Evolutionary conservation across 1,140 invertebrate genomes (phyloP), one percentile per base, ranked within the genome.

Genomic region (Ericerus pela): DNA sequence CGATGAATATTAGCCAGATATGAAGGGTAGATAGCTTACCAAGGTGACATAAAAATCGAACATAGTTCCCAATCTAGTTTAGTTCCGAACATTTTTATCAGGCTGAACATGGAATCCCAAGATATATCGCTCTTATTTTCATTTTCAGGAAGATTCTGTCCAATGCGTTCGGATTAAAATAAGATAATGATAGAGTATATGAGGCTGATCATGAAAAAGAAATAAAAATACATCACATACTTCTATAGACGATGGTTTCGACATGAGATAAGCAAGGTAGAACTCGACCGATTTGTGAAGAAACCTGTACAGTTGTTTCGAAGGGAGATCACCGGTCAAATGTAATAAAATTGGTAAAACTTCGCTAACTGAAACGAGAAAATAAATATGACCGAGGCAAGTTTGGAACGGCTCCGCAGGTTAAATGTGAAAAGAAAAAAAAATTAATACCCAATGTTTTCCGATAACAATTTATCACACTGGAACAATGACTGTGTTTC

Each of bases 31-130:
- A 41, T 8, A 41, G 20, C 41, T 22, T 47, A 47, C 41, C 41
- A 47, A 3, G 41, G 41, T 10, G 22, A 47, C 4, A 24, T 43
- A 53, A 73, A 76, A 29, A 77, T 62, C 30, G 64, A 67, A 57
- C 71, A 71, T n/a, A 77, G 64, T 59, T 88, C 85, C 88, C 88
- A 90, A n/a, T 77, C 77, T 31, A 89, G 69, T 65, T 88, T 82
- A 60, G 76, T 75, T 1, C 84, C 85, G 47, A 84, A 78, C 51
- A 84, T 68, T 67, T 83, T 79, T 2, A 89, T 69, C 18, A 88
- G 77, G 59, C 78, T 75, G 66, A 85, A 88, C 14, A 91, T 72
- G 60, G 79, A 80, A 51, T 80, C 77, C 86, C 86, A 90, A n/a
- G 82, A 79, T 62, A 85, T 78, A 54, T 74, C 70, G 27, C 83